Evolutionary conservation across 1,140 invertebrate genomes (phyloP).

Genomic region (Dendrolimus punctatus): DNA sequence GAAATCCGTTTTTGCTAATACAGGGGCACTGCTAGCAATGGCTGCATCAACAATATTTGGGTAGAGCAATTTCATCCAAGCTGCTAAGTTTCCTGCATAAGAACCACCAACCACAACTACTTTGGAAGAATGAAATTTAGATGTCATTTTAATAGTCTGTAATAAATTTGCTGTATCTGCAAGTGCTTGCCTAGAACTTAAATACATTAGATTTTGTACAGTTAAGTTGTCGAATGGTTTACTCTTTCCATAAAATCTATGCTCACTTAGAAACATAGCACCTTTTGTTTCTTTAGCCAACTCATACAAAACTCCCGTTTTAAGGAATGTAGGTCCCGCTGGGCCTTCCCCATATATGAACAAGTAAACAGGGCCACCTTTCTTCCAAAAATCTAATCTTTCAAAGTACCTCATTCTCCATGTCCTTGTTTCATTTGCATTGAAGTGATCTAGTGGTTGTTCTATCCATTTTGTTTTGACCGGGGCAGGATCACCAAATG

Average conservation of each 20-base stretch:
- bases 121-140: conserved; percentile 44
- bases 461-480: conserved; percentile 32
- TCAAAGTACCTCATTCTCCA: conserved; percentile 56
- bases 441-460: conserved; percentile 50
- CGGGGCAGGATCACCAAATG: conserved; percentile 2
- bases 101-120: conserved; percentile 85
- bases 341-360: conserved; percentile 74
- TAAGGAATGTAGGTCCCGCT: conserved; percentile 22
- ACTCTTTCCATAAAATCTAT: conserved; percentile 87
- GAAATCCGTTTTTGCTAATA: conserved; percentile 80
- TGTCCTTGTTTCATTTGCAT: conserved; percentile 25
- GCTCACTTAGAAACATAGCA: conserved; percentile 73
- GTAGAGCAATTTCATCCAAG: conserved; percentile 84
- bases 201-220: conserved; percentile 74
- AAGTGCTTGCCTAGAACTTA: conserved; percentile 80
- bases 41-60: conserved; percentile 83
- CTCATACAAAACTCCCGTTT: conserved; percentile 30
- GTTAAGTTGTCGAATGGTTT: conserved; percentile 74
- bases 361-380: conserved; percentile 76
- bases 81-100: conserved; percentile 84
- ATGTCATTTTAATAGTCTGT: conserved; percentile 46
- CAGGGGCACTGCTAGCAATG: conserved; percentile 82
- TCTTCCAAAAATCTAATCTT: conserved; percentile 32
- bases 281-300: conserved; percentile 59
- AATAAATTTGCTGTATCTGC: conserved; percentile 81